phyloP scores from a whole-genome alignment of 2,888 invertebrate genomes.

The Drosophila dives region DNA sequence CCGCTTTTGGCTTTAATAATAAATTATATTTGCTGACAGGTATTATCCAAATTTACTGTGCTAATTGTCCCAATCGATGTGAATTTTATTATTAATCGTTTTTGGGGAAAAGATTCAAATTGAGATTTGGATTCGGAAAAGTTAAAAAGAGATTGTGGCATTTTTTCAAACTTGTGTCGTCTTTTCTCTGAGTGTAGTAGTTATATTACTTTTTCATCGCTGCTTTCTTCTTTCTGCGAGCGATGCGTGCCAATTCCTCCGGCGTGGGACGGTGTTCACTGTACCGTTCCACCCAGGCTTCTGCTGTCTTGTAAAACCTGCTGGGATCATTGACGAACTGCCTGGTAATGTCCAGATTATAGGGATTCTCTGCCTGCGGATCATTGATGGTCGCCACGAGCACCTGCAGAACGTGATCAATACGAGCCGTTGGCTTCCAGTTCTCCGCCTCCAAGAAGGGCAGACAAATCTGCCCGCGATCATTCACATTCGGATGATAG shows the following conservation, averaged over 20 bases:
- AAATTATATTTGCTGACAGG: background rate
- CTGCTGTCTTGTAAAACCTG: constrained; percentile 98
- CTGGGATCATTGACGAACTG: constrained; percentile 97
- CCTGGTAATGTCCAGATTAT: constrained; percentile 97
- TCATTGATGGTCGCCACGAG: constrained; percentile 97
- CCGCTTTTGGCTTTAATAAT: background rate
- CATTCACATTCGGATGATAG: constrained; percentile 99
- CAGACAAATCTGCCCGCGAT: constrained; percentile 98
- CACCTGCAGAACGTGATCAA: constrained; percentile 99
- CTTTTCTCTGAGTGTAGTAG: background rate
- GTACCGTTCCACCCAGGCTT: constrained; percentile 98
- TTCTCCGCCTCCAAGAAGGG: constrained; percentile 99
- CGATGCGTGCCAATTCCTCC: constrained; percentile 56
- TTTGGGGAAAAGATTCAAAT: background rate
- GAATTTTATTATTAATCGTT: background rate
- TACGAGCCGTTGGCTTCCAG: constrained; percentile 99
- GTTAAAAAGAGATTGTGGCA: too few relatives aligned
- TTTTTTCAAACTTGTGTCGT: too few relatives aligned
- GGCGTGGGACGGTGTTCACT: constrained; percentile 97
- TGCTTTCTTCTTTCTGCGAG: constrained; percentile 28
- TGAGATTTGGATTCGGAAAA: too few relatives aligned
- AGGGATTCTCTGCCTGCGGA: constrained; percentile 99
- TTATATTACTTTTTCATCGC: background rate
- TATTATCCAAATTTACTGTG: too few relatives aligned
- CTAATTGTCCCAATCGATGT: background rate